Conservation (phyloP, 2,888 invertebrate species). For the Caenorhabditis panamensis region DNA sequence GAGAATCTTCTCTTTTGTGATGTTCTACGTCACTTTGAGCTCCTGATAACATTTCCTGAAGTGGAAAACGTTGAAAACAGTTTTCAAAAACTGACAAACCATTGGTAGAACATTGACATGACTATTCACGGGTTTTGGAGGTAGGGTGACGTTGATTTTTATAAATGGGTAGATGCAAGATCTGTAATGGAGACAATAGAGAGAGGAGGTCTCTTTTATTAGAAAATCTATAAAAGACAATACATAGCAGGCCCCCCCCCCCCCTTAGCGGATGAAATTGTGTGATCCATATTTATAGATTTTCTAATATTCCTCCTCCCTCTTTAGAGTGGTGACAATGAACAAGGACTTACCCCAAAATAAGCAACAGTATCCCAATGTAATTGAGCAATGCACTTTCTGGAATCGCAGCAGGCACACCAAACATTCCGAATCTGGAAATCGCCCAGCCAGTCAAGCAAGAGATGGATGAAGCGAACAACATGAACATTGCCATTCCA, state of each 20-base stretch:
- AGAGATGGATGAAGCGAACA: conserved; percentile 36
- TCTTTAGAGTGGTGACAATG: too few relatives aligned
- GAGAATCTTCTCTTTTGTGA: neutral
- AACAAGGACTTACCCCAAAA: conserved; percentile 14
- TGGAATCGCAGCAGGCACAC: conserved; percentile 26
- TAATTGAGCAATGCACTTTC: conserved; percentile 35
- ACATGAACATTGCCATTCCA: conserved; percentile 48
- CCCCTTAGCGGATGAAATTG: too few relatives aligned
- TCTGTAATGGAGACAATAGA: conserved; percentile 1
- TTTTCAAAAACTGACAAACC: neutral
- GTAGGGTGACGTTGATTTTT: conserved; percentile 36
- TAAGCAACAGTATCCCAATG: conserved; percentile 18
- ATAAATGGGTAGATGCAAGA: conserved; percentile 38
- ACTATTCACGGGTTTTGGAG: conserved; percentile 1
- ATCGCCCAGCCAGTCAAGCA: conserved; percentile 47
- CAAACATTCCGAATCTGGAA: conserved; percentile 44
- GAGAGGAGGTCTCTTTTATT: neutral
- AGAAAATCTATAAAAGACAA: too few relatives aligned
- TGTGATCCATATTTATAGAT: too few relatives aligned
- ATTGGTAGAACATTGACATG: conserved; percentile 26
- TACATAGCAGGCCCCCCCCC: too few relatives aligned
- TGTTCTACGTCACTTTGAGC: too few relatives aligned
- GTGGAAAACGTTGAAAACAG: too few relatives aligned
- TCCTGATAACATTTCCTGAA: too few relatives aligned
- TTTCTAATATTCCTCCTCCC: too few relatives aligned